Evolutionary conservation across 2,888 invertebrate species (phyloP).

Genomic region (Ernsta delagoae): DNA sequence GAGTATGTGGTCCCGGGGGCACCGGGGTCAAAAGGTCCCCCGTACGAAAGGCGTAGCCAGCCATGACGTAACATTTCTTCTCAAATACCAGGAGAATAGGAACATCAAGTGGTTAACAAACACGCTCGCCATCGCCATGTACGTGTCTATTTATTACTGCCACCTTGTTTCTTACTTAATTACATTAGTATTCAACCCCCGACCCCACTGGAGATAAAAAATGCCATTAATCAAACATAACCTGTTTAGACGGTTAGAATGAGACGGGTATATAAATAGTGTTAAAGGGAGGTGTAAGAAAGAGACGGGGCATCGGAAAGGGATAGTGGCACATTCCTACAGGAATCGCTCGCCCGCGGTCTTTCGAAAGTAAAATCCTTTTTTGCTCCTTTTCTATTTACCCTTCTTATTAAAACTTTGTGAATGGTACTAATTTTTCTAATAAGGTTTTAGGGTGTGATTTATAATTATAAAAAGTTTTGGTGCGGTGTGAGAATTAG

Average conservation of each 20-base stretch:
- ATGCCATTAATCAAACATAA: constrained; percentile 74
- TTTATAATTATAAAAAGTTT: constrained; percentile 50
- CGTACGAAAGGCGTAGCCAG: constrained; percentile 9
- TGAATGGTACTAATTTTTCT: constrained; percentile 59
- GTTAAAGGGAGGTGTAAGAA: constrained; percentile 44
- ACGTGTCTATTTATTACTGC: constrained; percentile 36
- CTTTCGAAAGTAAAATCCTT: constrained; percentile 67
- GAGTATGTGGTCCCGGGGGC: too few species aligned
- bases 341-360: constrained; percentile 60
- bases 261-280: constrained; percentile 26
- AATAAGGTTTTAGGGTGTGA: constrained; percentile 53
- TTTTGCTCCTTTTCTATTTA: constrained; percentile 54
- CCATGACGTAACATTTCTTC: constrained; percentile 63
- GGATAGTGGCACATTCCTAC: constrained; percentile 69
- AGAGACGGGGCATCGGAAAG: constrained; percentile 56
- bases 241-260: constrained; percentile 57
- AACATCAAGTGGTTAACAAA: constrained; percentile 43
- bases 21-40: constrained; percentile 1
- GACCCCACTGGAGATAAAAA: constrained; percentile 47
- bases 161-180: constrained; percentile 54
- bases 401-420: constrained; percentile 53
- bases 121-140: not conserved
- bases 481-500: constrained; percentile 52
- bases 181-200: constrained; percentile 60
- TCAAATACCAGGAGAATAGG: constrained; percentile 60